Evolutionary conservation across 1,140 invertebrate genomes (phyloP).

Genomic region (Drosophila nannoptera): DNA sequence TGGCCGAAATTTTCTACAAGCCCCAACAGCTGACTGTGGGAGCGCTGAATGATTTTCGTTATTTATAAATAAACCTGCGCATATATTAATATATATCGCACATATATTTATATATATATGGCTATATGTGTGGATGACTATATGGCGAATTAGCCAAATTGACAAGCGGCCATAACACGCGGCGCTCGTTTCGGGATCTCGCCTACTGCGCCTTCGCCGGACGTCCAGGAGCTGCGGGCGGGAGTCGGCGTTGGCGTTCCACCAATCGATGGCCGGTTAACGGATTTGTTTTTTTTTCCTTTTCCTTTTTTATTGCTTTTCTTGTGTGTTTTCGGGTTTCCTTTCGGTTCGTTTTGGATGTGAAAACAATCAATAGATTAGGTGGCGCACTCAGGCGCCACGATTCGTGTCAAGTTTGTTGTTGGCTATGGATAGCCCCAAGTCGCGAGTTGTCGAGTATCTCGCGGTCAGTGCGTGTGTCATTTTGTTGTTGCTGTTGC

Average conservation of each 20-base stretch:
- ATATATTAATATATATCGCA: slow-evolving; percentile 54
- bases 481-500: slow-evolving; percentile 1
- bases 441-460: slow-evolving; percentile 49
- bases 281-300: no score
- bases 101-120: not conserved
- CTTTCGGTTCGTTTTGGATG: not conserved
- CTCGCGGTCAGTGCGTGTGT: slow-evolving; percentile 49
- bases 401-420: slow-evolving; percentile 6
- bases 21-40: slow-evolving; percentile 62
- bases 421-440: slow-evolving; percentile 22
- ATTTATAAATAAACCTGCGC: slow-evolving; percentile 60
- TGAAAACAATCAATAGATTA: slow-evolving; percentile 42
- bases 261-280: slow-evolving; percentile 31
- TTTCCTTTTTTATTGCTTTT: no score
- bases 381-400: slow-evolving; percentile 28
- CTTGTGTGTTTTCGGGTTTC: no score
- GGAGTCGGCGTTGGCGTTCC: not conserved
- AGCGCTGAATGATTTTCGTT: slow-evolving; percentile 43
- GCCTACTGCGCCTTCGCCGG: slow-evolving; percentile 1
- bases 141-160: slow-evolving; percentile 55
- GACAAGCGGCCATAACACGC: slow-evolving; percentile 33
- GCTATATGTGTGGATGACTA: slow-evolving; percentile 11
- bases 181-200: not conserved
- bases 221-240: not conserved
- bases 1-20: slow-evolving; percentile 38